phyloP scores from a whole-genome alignment of 2,797 vertebrate species.

The Spinus olivaceus region DNA sequence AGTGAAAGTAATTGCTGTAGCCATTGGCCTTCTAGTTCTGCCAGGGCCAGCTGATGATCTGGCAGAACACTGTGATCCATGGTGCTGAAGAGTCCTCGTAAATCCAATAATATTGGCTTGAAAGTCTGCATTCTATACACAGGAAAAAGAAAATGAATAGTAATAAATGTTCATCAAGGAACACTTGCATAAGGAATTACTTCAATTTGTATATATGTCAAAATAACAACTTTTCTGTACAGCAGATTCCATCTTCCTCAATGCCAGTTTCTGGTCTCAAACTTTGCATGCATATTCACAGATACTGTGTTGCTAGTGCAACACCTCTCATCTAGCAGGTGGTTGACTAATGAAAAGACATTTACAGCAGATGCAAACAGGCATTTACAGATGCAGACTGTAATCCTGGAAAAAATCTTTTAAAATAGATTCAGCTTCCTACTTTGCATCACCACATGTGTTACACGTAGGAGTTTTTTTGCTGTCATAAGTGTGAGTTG shows the following conservation, averaged over 20 bases:
- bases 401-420: slow-evolving; percentile 14
- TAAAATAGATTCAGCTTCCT: neutral
- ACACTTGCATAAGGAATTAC: neutral
- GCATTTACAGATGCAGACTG: slow-evolving; percentile 22
- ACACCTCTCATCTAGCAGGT: slow-evolving; percentile 19
- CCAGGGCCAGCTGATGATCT: neutral
- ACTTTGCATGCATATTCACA: neutral
- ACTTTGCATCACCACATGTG: neutral
- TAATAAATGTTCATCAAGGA: slow-evolving; percentile 12
- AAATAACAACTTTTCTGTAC: neutral
- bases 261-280: neutral
- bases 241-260: neutral
- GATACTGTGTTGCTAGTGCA: neutral
- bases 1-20: neutral
- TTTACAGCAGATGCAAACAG: neutral
- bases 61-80: neutral
- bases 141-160: neutral
- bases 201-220: neutral
- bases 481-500: neutral
- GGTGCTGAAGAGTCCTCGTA: neutral
- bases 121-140: neutral
- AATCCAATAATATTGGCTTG: neutral
- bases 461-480: neutral
- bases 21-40: neutral
- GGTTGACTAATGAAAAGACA: slow-evolving; percentile 42